A percentile compares a stretch with the other conserved stretches of the same genome.
Conservation (phyloP, 2,797 vertebrate species). For the Danio choprae region DNA sequence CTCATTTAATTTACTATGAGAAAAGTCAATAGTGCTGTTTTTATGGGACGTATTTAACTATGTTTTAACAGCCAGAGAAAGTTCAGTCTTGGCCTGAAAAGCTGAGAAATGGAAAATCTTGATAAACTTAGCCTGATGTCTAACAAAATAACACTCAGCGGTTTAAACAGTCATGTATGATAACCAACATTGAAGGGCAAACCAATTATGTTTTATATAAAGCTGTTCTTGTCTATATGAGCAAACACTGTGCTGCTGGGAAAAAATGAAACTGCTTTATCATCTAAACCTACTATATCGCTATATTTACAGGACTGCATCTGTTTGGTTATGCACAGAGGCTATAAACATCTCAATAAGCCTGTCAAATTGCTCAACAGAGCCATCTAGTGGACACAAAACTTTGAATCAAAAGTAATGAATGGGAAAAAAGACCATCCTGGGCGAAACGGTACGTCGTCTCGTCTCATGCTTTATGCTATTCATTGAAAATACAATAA, state of each 20-base stretch:
- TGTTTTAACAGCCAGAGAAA: not conserved
- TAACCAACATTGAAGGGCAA: not conserved
- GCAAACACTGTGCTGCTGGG: not conserved
- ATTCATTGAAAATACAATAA: conserved; percentile 17
- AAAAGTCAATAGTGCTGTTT: not conserved
- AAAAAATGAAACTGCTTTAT: not conserved
- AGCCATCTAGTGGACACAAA: conserved; percentile 58
- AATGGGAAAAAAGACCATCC: conserved; percentile 42
- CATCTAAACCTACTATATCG: not conserved
- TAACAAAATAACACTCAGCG: not conserved
- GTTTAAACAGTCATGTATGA: not conserved
- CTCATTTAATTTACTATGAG: not conserved
- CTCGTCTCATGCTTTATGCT: conserved; percentile 17
- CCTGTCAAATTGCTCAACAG: conserved; percentile 58
- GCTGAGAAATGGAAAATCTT: not conserved
- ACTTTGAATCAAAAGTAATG: conserved; percentile 33
- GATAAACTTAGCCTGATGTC: not conserved
- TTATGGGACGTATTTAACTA: not conserved
- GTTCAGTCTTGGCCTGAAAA: not conserved
- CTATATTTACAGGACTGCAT: not conserved
- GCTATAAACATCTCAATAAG: conserved; percentile 21
- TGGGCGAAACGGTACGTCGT: conserved; percentile 6
- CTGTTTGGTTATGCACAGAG: conserved; percentile 12
- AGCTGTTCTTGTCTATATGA: not conserved
- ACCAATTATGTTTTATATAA: not conserved